Evolutionary conservation across 2,888 invertebrate species (phyloP), one percentile per base, ranked within the genome.

Genomic region (Ormia ochracea): DNA sequence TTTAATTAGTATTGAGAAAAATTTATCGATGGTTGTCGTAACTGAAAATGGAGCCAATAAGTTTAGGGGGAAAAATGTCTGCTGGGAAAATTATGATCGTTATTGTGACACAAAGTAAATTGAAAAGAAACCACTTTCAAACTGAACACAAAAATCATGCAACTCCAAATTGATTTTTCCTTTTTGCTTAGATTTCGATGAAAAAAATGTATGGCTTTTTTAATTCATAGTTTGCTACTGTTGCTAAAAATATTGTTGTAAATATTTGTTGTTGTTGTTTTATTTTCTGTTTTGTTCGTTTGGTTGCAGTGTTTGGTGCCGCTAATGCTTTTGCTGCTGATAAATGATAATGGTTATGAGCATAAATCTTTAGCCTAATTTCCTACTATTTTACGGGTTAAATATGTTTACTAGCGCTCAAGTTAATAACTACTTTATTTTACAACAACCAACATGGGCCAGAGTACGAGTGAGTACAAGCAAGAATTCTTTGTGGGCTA

Each of bases 341-440:
- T 80, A 80, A 75, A 80, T 76, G 79, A 75, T 80, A 72, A 80
- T 80, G 75, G 79, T 80, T 76, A 80, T 75, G 75, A 75, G 70
- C 79, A 80, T 80, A 80, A 80, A 80, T 80, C 75, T 80, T 31
- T 70, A 70, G 66, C 65, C 79, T 75, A 75, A 75, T 80, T 77
- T 77, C 76, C 69, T 70, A 70, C 69, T 77, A 69, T 76, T 76
- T 79, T 79, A 70, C 69, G 69, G 52, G 70, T 81, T 77, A 70
- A 66, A 77, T 77, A 77, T 82, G 73, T 80, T 65, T 65, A 65
- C 75, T 52, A 65, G 79, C 79, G 65, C 52, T 75, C 58, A 79
- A 75, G 79, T 70, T 79, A 78, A 81, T 81, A 78, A 75, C 78
- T 78, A 70, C 74, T 75, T 78, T 72, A 72, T 72, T 63, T 72